These are phyloP conservation scores for Tanytarsus gracilentus DNA, from an alignment of 2,888 invertebrate genomes.

Conservation along the genomic window DNA sequence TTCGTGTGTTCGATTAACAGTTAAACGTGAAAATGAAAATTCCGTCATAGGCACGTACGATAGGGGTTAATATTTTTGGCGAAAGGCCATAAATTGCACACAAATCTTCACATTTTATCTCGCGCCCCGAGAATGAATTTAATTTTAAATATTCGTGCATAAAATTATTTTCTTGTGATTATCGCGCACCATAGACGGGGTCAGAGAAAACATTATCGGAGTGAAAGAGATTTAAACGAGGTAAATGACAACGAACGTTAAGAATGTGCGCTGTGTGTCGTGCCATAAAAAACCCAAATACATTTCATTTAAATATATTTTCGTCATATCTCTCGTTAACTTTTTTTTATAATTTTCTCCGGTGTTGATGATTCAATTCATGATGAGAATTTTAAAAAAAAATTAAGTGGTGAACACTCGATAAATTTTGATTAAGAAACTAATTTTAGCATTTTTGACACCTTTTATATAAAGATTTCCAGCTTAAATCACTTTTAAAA, in stretches of 20 bases:
- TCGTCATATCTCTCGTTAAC: background rate
- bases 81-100: too few relatives aligned
- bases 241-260: slow-evolving; percentile 1
- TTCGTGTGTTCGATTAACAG: slow-evolving; percentile 10
- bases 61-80: too few relatives aligned
- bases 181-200: background rate
- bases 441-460: background rate
- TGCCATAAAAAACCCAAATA: slow-evolving; percentile 23
- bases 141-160: too few relatives aligned
- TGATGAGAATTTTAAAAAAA: background rate
- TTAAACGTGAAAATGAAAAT: slow-evolving; percentile 26
- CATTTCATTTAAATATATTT: slow-evolving; percentile 27
- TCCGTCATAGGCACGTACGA: too few relatives aligned
- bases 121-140: too few relatives aligned
- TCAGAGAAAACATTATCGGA: background rate
- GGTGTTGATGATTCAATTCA: background rate
- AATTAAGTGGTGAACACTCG: background rate
- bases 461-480: background rate
- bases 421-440: background rate
- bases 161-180: too few relatives aligned
- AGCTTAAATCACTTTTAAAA: too few relatives aligned
- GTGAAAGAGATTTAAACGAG: slow-evolving; percentile 20
- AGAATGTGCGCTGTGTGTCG: too few relatives aligned
- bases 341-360: background rate
- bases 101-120: too few relatives aligned